Conservation (phyloP, 92 coral and sea anemone species). For the Diadumene lineata region DNA sequence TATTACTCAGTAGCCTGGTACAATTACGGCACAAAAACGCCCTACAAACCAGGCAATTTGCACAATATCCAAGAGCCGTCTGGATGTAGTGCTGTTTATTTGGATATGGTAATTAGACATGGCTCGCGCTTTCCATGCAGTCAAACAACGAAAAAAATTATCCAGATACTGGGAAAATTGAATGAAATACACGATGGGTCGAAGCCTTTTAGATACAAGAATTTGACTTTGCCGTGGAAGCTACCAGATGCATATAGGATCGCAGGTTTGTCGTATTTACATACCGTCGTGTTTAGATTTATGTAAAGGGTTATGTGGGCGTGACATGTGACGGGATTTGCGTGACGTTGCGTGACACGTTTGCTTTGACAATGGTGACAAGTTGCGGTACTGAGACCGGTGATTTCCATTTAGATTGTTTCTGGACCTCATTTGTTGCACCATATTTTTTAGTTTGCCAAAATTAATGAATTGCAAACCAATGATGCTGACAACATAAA, state of each 20-base stretch:
- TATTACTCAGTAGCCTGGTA: neutral
- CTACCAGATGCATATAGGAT: conserved; percentile 46
- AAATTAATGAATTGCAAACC: too few relatives aligned
- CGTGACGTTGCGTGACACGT: too few relatives aligned
- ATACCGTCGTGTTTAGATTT: neutral
- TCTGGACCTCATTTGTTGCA: too few relatives aligned
- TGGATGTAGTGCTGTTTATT: conserved; percentile 59
- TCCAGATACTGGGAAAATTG: conserved; percentile 42
- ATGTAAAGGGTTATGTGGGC: too few relatives aligned
- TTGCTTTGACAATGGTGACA: too few relatives aligned
- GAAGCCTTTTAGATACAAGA: conserved; percentile 56
- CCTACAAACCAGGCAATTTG: conserved; percentile 63
- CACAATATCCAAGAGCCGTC: conserved; percentile 38
- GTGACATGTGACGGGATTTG: too few relatives aligned
- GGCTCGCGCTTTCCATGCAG: conserved; percentile 90
- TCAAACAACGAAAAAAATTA: conserved; percentile 20
- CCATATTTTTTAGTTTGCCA: too few relatives aligned
- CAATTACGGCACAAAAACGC: conserved; percentile 73
- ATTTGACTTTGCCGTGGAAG: conserved; percentile 77
- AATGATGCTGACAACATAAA: too few relatives aligned
- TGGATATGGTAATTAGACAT: conserved; percentile 86
- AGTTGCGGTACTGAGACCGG: too few relatives aligned
- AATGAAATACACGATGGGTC: conserved; percentile 46
- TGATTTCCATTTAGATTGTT: too few relatives aligned
- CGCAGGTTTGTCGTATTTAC: conserved; percentile 18